Conservation (phyloP, 2,888 invertebrate genomes). For the Rambutsinella grinnellia region DNA sequence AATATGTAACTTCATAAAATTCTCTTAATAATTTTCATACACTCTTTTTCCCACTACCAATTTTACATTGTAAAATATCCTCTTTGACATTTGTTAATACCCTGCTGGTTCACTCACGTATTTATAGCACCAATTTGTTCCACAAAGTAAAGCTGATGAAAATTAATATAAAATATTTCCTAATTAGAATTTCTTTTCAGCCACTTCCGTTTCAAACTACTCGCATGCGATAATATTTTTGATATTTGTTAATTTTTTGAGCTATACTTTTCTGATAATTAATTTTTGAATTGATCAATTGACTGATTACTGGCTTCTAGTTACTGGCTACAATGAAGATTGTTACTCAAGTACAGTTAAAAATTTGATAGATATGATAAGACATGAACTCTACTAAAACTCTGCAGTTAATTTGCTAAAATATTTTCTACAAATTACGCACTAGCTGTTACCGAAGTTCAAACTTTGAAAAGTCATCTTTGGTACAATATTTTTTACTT, state of each 20-base stretch:
- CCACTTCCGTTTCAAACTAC: neutral
- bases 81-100: constrained; percentile 18
- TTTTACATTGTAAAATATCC: neutral
- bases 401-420: too few relatives aligned
- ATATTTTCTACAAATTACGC: too few relatives aligned
- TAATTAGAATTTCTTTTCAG: neutral
- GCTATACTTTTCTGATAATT: neutral
- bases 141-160: constrained; percentile 1
- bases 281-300: too few relatives aligned
- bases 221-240: too few relatives aligned
- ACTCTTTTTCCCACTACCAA: neutral
- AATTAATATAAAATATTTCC: neutral
- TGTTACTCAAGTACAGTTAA: too few relatives aligned
- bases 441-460: too few relatives aligned
- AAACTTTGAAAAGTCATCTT: too few relatives aligned
- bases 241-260: neutral
- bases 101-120: constrained; percentile 6
- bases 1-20: neutral
- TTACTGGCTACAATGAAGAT: too few relatives aligned
- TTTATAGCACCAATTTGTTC: constrained; percentile 25
- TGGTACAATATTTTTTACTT: neutral
- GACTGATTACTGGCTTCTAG: too few relatives aligned
- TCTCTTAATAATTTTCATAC: neutral
- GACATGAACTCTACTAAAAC: too few relatives aligned
- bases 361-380: too few relatives aligned